phyloP scores from a whole-genome alignment of 1,140 invertebrate genomes.

The Colletes gigas region DNA sequence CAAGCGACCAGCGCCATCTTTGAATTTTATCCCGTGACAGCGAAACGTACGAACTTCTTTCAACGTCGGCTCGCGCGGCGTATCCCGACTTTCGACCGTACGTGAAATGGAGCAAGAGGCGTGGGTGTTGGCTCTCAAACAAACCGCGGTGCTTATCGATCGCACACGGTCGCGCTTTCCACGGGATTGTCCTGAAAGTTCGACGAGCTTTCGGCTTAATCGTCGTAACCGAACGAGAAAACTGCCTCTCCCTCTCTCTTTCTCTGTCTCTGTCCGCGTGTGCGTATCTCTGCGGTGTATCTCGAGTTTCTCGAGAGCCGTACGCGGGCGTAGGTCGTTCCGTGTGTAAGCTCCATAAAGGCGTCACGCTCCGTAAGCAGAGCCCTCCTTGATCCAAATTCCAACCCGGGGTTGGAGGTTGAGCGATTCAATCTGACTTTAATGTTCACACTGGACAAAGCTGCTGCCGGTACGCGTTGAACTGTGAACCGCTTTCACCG shows the following conservation, averaged over 20 bases:
- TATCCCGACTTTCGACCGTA: neutral
- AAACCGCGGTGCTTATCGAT: constrained; percentile 14
- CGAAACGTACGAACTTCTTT: no score
- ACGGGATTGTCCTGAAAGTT: constrained; percentile 18
- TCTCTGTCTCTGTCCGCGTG: neutral
- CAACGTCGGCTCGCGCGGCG: no score
- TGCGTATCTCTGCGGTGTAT: constrained; percentile 35
- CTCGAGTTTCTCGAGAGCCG: constrained; percentile 39
- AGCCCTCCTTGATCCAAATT: constrained; percentile 79
- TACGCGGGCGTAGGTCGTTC: constrained; percentile 59
- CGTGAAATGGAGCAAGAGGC: constrained; percentile 18
- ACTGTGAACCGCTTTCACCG: constrained; percentile 48
- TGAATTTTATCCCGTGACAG: no score
- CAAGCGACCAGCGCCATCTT: no score
- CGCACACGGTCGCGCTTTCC: constrained; percentile 6
- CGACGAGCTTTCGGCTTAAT: neutral
- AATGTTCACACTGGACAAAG: constrained; percentile 53
- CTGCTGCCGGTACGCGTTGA: constrained; percentile 42
- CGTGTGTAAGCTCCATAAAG: constrained; percentile 75
- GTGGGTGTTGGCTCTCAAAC: constrained; percentile 16
- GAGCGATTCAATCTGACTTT: constrained; percentile 71
- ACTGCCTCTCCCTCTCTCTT: neutral
- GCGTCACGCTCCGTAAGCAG: constrained; percentile 71
- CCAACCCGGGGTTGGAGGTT: constrained; percentile 73
- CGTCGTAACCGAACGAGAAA: neutral